Percentiles rank a stretch among this genome's conserved stretches.
phyloP scores from a whole-genome alignment of 2,888 invertebrate genomes.

The Halocaridina rubra region DNA sequence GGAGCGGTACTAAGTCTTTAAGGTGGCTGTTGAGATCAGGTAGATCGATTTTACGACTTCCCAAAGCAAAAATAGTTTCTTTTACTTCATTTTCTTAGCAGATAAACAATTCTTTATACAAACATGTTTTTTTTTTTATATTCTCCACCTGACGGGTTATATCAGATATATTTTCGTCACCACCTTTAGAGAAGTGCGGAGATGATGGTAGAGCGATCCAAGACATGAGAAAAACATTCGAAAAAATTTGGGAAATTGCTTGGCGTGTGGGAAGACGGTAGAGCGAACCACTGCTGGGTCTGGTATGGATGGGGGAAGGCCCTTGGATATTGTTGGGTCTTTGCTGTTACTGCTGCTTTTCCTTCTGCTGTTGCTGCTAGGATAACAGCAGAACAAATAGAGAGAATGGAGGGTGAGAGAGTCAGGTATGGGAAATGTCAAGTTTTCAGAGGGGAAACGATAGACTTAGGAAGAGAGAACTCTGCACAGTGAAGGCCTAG shows the following conservation, averaged over 20 bases:
- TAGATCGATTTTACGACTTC: not conserved
- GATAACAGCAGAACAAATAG: no score
- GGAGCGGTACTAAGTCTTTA: not conserved
- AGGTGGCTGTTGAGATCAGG: not conserved
- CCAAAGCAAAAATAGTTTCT: not conserved
- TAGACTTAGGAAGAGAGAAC: no score
- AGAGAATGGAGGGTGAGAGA: no score
- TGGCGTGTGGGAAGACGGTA: not conserved
- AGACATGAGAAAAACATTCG: not conserved
- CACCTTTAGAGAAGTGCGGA: no score
- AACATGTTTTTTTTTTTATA: no score
- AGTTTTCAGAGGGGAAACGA: no score
- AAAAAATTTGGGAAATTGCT: not conserved
- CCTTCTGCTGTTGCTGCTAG: not conserved
- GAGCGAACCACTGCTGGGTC: not conserved
- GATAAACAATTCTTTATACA: no score
- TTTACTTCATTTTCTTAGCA: not conserved
- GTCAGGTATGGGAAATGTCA: no score
- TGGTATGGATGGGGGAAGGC: not conserved
- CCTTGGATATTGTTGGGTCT: not conserved
- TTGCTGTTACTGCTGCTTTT: not conserved
- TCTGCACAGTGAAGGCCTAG: no score
- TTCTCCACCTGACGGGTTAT: no score
- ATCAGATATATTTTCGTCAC: no score
- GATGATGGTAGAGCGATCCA: not conserved